Evolutionary conservation across 2,888 invertebrate species (phyloP).

Genomic region (Drosophila glabriapex): DNA sequence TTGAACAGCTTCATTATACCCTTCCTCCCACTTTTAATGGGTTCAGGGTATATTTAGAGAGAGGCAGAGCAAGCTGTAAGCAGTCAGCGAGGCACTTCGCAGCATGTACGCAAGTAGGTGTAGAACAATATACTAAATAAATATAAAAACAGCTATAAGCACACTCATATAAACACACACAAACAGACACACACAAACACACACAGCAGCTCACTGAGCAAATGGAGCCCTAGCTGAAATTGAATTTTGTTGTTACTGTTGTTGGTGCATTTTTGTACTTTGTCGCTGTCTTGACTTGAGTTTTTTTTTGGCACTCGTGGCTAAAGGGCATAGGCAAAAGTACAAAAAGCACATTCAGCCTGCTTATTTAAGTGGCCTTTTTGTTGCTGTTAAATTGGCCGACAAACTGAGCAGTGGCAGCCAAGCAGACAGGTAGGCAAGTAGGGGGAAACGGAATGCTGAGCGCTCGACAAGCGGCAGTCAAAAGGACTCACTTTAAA

Average conservation of each 20-base stretch:
- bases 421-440: neutral
- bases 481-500: conserved; percentile 71
- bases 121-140: conserved; percentile 66
- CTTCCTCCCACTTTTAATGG: neutral
- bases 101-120: conserved; percentile 32
- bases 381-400: conserved; percentile 79
- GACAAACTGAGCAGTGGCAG: conserved; percentile 49
- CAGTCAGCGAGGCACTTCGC: neutral
- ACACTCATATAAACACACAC: conserved; percentile 1
- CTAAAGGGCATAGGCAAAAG: conserved; percentile 14
- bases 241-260: conserved; percentile 51
- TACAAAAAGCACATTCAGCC: conserved; percentile 17
- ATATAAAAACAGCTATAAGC: conserved; percentile 41
- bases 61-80: neutral
- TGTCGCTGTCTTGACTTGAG: conserved; percentile 59
- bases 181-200: neutral
- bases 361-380: conserved; percentile 66
- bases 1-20: neutral
- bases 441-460: neutral
- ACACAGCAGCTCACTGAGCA: conserved; percentile 22
- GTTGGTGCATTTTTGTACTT: conserved; percentile 2
- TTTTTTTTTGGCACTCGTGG: conserved; percentile 62
- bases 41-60: neutral
- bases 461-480: conserved; percentile 23
- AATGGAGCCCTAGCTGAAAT: conserved; percentile 51